Base-by-base conservation (phyloP, 2,888 invertebrate species). In the Coronaproctus castanopsis region DNA sequence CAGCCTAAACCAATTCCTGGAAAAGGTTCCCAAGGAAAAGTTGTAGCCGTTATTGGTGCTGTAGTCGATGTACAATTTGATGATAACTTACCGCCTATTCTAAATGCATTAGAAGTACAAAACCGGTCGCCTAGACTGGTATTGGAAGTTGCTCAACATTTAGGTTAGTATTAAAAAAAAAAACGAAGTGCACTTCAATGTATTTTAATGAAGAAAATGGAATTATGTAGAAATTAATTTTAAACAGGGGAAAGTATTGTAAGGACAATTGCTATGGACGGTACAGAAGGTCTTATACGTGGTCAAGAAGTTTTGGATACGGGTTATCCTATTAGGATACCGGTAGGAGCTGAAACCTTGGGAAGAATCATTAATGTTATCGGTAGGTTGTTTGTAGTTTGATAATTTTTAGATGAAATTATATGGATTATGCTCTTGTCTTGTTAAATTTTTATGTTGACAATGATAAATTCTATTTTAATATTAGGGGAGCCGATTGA, bases 21-120 rank as follows among this genome's bases (percentile, higher is more conserved):
- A 56, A 59, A 55, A 56, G 60, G 59, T 24, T 22, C 57, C 18
- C 57, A 59, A 24, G 87, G 87, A 67, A 80, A 76, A 71, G 80
- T 96, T 65, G 90, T 92, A 53, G 92, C 87, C 67, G 92, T 95
- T 60, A 95, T 96, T 71, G 95, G 95, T 74, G 95, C 95, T 67
- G 93, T 96, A 64, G 95, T 96, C 51, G 96, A 96, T 71, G 92
- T 92, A 0, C 91, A 92, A 72, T 96, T 96, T 69, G 92, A 92
- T 57, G 84, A 83, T 61, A 76, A 79, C 21, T 75, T 96, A 61
- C 96, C 95, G 49, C 88, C 88, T 14, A 96, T 96, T 70, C 77
- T 96, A 63, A 96, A 95, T 73, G 92, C 95, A 21, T 76, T 96
- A 64, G 92, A 93, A 73, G 93, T 96, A 1, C 79, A 84, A 68